Evolutionary conservation across 2,113 vertebrate genomes (phyloP).

Genomic region (Embiotoca jacksoni): DNA sequence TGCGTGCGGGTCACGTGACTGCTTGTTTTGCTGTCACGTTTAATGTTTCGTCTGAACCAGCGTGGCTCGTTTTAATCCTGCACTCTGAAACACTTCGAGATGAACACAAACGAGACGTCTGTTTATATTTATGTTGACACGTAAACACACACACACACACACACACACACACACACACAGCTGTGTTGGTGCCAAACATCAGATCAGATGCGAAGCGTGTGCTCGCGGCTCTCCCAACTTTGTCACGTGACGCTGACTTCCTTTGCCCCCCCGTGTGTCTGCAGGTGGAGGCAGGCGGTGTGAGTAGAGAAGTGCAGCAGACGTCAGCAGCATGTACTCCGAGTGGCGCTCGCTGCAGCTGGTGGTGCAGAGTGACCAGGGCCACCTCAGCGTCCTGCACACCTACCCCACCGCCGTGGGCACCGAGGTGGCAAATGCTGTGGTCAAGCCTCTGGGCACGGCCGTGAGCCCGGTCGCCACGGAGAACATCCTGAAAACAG

Average conservation of each 20-base stretch:
- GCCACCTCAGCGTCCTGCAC: slow-evolving; percentile 96
- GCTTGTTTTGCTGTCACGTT: no score
- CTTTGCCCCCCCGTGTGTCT: slow-evolving; percentile 32
- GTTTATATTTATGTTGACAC: no score
- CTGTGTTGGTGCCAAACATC: no score
- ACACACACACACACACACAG: no score
- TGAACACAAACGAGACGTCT: no score
- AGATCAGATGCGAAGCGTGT: neutral
- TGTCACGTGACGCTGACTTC: neutral
- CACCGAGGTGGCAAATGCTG: slow-evolving; percentile 94
- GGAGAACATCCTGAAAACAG: slow-evolving; percentile 95
- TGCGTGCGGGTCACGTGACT: no score
- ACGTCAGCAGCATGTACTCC: slow-evolving; percentile 92
- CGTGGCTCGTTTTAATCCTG: no score
- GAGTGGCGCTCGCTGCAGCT: slow-evolving; percentile 98
- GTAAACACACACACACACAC: no score
- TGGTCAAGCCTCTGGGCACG: slow-evolving; percentile 93
- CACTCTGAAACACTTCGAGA: no score
- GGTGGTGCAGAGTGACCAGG: slow-evolving; percentile 95
- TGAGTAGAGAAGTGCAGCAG: slow-evolving; percentile 69
- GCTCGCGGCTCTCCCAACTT: neutral
- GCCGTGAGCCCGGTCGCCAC: slow-evolving; percentile 88
- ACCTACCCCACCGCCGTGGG: slow-evolving; percentile 93
- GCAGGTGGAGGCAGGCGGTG: slow-evolving; percentile 79
- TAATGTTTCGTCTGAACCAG: no score